These are phyloP conservation scores for Paedocypris sp. DNA, from an alignment of 2,113 vertebrate species.

Conservation along the genomic window DNA sequence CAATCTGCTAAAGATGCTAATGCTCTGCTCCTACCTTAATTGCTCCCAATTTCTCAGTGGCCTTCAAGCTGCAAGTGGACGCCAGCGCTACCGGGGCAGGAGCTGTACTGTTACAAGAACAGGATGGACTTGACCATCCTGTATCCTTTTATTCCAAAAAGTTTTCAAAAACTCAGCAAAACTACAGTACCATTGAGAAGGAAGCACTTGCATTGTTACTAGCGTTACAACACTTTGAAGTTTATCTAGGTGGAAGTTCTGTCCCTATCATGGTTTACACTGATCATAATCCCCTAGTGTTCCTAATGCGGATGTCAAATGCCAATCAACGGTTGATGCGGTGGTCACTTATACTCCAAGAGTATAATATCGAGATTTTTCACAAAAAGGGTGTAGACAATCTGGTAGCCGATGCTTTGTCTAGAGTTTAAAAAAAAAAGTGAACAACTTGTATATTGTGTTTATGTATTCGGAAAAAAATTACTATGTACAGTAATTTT, in stretches of 20 bases:
- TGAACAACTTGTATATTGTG: no score
- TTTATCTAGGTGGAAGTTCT: background rate
- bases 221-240: background rate
- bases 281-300: slow-evolving; percentile 4
- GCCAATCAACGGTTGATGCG: slow-evolving; percentile 8
- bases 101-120: background rate
- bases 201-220: background rate
- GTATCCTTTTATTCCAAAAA: background rate
- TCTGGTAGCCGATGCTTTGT: background rate
- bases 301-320: background rate
- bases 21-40: background rate
- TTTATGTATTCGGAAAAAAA: no score
- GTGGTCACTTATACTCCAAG: background rate
- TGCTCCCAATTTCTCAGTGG: background rate
- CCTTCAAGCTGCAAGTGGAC: background rate
- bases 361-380: background rate
- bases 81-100: background rate
- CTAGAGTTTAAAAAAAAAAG: no score
- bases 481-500: no score
- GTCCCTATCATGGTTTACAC: background rate
- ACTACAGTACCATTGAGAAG: background rate
- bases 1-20: background rate
- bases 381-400: background rate
- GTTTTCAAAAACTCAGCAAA: background rate
- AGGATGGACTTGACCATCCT: background rate